These are phyloP conservation scores for Pagrus major DNA, from an alignment of 2,113 vertebrate genomes.

Conservation along the genomic window DNA sequence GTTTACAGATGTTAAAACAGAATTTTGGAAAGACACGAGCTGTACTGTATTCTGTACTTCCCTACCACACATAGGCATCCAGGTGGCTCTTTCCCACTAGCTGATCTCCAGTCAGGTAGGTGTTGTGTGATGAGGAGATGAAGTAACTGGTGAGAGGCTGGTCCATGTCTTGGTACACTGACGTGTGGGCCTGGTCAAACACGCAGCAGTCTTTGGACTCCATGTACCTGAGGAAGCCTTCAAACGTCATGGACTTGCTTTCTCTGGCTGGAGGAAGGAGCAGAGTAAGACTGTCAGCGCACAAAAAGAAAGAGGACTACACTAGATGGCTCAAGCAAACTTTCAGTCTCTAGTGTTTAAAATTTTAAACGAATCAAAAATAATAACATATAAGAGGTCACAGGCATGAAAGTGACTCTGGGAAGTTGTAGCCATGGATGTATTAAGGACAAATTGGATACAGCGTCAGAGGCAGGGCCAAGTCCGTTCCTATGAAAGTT, in stretches of 20 bases:
- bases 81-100: constrained; percentile 79
- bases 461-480: too few relatives aligned
- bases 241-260: constrained; percentile 84
- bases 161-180: constrained; percentile 89
- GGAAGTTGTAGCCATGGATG: too few relatives aligned
- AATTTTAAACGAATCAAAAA: background rate
- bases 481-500: too few relatives aligned
- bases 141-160: constrained; percentile 88
- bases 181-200: constrained; percentile 78
- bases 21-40: background rate
- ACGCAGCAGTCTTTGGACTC: constrained; percentile 84
- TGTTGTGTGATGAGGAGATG: constrained; percentile 93
- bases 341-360: background rate
- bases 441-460: too few relatives aligned
- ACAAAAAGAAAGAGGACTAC: background rate
- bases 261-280: constrained; percentile 78
- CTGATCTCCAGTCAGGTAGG: constrained; percentile 89
- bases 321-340: background rate
- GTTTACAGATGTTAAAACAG: too few relatives aligned
- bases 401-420: too few relatives aligned
- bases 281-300: background rate
- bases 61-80: constrained; percentile 75
- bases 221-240: constrained; percentile 89
- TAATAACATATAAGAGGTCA: too few relatives aligned
- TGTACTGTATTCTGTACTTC: background rate